These are phyloP conservation scores for Tribolium freemani DNA, from an alignment of 2,888 invertebrate genomes.

Conservation along the genomic window DNA sequence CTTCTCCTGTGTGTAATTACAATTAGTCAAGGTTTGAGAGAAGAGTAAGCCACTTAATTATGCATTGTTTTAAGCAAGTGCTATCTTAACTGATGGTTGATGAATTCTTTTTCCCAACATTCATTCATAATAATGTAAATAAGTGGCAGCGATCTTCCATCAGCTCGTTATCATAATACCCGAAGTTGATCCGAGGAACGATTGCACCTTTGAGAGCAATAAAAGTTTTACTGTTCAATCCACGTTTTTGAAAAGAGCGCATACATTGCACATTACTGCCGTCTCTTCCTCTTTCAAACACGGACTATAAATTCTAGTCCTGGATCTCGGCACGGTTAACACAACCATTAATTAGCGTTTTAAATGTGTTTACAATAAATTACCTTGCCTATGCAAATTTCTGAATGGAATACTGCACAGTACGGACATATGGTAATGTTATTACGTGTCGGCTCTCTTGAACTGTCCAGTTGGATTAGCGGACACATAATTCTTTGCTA, in stretches of 20 bases:
- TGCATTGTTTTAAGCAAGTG: background rate
- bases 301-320: background rate
- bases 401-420: constrained; percentile 33
- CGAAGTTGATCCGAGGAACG: constrained; percentile 2
- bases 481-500: constrained; percentile 40
- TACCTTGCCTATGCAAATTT: constrained; percentile 40
- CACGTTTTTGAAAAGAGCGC: background rate
- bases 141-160: constrained; percentile 1
- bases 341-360: constrained; percentile 35
- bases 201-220: constrained; percentile 13
- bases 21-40: background rate
- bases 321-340: background rate
- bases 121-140: constrained; percentile 27
- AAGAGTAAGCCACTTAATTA: background rate
- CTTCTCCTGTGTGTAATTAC: background rate
- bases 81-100: background rate
- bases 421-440: constrained; percentile 40
- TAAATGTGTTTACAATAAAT: constrained; percentile 35
- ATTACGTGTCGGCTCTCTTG: constrained; percentile 41
- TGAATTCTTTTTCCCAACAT: background rate
- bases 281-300: background rate
- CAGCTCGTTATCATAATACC: background rate
- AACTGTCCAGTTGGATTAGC: constrained; percentile 35
- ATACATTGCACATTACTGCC: background rate
- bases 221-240: constrained; percentile 22